A percentile compares a stretch with the other conserved stretches of the same genome.
Evolutionary conservation across 2,113 vertebrate species (phyloP).

Genomic region (Urocynchramus pylzowi): DNA sequence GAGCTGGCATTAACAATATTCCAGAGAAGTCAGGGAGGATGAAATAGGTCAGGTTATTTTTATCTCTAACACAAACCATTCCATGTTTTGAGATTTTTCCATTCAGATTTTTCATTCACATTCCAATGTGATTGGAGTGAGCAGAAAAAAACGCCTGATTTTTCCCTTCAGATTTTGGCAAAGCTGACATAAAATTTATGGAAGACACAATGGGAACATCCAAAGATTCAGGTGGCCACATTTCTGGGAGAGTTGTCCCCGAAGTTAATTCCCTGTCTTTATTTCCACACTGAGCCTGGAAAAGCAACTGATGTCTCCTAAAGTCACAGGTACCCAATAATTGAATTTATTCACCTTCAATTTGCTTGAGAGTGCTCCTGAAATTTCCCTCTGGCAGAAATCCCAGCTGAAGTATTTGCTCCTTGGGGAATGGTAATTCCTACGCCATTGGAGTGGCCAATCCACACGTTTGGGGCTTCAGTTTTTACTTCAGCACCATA

Average conservation of each 20-base stretch:
- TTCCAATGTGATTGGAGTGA: rapidly evolving
- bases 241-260: neutral
- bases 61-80: neutral
- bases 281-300: neutral
- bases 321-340: neutral
- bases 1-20: neutral
- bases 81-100: neutral
- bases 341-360: neutral
- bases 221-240: neutral
- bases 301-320: neutral
- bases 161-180: neutral
- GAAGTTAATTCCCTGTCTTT: neutral
- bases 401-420: neutral
- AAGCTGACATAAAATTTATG: rapidly evolving
- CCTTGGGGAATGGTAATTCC: neutral
- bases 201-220: rapidly evolving
- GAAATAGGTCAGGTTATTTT: neutral
- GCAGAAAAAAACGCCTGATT: rapidly evolving
- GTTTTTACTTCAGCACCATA: neutral
- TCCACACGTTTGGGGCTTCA: neutral
- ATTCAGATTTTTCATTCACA: rapidly evolving
- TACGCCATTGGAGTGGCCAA: neutral
- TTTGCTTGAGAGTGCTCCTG: neutral
- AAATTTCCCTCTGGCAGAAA: neutral
- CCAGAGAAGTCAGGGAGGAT: neutral